phyloP scores from a whole-genome alignment of 2,113 vertebrate genomes.

The Sapajus apella region DNA sequence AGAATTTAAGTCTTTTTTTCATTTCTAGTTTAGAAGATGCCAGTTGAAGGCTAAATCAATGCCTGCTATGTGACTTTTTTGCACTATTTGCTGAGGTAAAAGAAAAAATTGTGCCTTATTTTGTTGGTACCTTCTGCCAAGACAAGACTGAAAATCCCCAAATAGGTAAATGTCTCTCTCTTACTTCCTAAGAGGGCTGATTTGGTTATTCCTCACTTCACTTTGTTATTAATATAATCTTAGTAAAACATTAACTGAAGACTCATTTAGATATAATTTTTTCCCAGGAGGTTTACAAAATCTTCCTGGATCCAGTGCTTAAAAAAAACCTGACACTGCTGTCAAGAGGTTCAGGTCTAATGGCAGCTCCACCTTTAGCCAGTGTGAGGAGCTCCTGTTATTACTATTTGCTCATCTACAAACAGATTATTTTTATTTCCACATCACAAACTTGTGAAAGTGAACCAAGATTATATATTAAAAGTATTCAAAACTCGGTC shows the following conservation, averaged over 20 bases:
- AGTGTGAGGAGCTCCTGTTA: background rate
- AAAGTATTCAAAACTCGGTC: background rate
- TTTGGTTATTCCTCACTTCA: background rate
- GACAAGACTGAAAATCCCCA: background rate
- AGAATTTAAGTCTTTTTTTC: conserved; percentile 43
- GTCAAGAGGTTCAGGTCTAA: background rate
- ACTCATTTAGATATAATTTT: background rate
- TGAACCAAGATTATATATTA: background rate
- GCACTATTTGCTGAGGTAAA: background rate
- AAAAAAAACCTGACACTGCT: background rate
- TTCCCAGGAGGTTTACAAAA: background rate
- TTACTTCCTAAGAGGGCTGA: background rate
- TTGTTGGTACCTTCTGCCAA: background rate
- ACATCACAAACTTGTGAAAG: background rate
- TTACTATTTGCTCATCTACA: background rate
- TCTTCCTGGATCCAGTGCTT: background rate
- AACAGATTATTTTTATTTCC: background rate
- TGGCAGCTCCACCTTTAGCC: background rate
- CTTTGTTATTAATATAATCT: background rate
- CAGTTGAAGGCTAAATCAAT: conserved; percentile 50
- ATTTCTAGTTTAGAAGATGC: conserved; percentile 48
- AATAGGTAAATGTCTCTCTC: background rate
- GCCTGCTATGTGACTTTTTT: conserved; percentile 7
- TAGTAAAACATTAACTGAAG: background rate
- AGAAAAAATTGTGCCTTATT: background rate